These are phyloP conservation scores for Drosophila kepulauana DNA, from an alignment of 1,140 invertebrate species.

Conservation along the genomic window DNA sequence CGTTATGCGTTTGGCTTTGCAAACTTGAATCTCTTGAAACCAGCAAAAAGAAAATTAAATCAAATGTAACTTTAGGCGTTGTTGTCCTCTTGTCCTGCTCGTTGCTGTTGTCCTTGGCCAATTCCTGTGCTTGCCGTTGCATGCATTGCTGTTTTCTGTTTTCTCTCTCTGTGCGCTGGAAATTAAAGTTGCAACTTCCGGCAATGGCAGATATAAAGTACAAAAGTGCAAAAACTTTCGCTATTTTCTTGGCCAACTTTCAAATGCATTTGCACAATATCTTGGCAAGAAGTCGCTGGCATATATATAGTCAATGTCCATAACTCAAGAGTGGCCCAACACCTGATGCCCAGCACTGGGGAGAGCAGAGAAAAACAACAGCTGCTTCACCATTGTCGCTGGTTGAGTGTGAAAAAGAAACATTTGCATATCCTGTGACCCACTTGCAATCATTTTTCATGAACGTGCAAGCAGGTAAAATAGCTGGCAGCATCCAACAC, in stretches of 20 bases:
- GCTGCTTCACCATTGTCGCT: slow-evolving; percentile 40
- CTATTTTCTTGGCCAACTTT: slow-evolving; percentile 79
- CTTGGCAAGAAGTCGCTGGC: slow-evolving; percentile 64
- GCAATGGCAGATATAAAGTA: slow-evolving; percentile 50
- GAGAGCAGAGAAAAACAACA: slow-evolving; percentile 47
- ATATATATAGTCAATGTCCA: slow-evolving; percentile 37
- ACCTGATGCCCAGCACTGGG: slow-evolving; percentile 26
- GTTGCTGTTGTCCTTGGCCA: slow-evolving; percentile 25
- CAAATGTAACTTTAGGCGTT: slow-evolving; percentile 42
- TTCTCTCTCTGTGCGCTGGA: slow-evolving; percentile 5
- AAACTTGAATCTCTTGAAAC: slow-evolving; percentile 29
- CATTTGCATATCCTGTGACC: slow-evolving; percentile 83
- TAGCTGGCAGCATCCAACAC: slow-evolving; percentile 28
- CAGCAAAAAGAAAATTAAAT: slow-evolving; percentile 47
- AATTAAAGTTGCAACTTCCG: slow-evolving; percentile 58
- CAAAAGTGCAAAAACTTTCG: slow-evolving; percentile 70
- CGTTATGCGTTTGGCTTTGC: slow-evolving; percentile 38
- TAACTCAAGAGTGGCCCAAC: slow-evolving; percentile 63
- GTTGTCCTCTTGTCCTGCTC: slow-evolving; percentile 11
- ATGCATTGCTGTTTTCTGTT: slow-evolving; percentile 17
- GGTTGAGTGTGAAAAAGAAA: slow-evolving; percentile 81
- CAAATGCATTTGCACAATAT: slow-evolving; percentile 74
- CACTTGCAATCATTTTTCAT: slow-evolving; percentile 83
- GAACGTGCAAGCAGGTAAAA: slow-evolving; percentile 56
- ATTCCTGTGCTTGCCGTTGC: slow-evolving; percentile 25